phyloP scores from a whole-genome alignment of 2,888 invertebrate species.

The Xestia c-nigrum region DNA sequence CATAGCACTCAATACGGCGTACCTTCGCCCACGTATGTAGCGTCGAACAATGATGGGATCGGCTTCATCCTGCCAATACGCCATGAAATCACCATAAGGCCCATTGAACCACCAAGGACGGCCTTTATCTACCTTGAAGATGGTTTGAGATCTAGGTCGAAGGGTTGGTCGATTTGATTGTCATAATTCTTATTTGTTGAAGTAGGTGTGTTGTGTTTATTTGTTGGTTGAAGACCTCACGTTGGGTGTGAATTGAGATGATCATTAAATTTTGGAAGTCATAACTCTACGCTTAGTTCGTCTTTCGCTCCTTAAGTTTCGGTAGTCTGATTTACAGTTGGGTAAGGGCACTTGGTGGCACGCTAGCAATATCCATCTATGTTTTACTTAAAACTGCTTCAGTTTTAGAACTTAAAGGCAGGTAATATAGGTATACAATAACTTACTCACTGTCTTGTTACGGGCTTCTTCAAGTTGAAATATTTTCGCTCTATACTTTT shows the following conservation, averaged over 20 bases:
- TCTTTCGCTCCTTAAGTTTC: neutral
- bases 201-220: slow-evolving; percentile 34
- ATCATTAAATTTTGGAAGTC: neutral
- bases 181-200: slow-evolving; percentile 44
- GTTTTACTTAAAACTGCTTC: slow-evolving; percentile 9
- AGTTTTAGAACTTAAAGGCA: slow-evolving; percentile 16
- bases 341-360: neutral
- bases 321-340: neutral
- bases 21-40: slow-evolving; percentile 61
- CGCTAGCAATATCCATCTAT: neutral
- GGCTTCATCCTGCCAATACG: slow-evolving; percentile 74
- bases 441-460: slow-evolving; percentile 27
- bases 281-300: neutral
- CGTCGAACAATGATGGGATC: slow-evolving; percentile 78
- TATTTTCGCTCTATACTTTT: slow-evolving; percentile 11
- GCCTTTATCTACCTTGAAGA: slow-evolving; percentile 62
- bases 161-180: slow-evolving; percentile 47
- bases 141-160: slow-evolving; percentile 54
- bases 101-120: slow-evolving; percentile 72
- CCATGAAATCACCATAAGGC: slow-evolving; percentile 73
- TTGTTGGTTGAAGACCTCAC: slow-evolving; percentile 9
- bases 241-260: neutral
- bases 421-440: slow-evolving; percentile 20
- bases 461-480: slow-evolving; percentile 13
- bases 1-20: slow-evolving; percentile 54